Percentiles rank a stretch among this genome's conserved stretches.
Evolutionary conservation across 2,888 invertebrate genomes (phyloP).

Genomic region (Pyrocoelia pectoralis): DNA sequence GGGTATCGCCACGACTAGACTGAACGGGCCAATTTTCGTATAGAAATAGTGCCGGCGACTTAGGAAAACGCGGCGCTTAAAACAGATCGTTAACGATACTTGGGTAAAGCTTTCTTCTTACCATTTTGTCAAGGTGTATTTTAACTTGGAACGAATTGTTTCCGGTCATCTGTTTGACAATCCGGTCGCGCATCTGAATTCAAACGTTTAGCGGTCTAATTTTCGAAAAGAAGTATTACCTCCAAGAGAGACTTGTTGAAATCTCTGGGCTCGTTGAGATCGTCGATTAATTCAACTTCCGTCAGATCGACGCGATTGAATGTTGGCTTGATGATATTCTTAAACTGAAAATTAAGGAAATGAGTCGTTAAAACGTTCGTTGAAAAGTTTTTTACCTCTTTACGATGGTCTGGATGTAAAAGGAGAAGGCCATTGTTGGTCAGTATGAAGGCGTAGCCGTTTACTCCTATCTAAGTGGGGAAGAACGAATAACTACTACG

Average conservation of each 20-base stretch:
- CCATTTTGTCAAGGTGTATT: conserved; percentile 88
- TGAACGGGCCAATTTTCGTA: conserved; percentile 84
- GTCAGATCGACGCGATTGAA: conserved; percentile 97
- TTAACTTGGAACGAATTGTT: conserved; percentile 77
- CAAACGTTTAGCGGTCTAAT: conserved; percentile 19
- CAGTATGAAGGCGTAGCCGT: conserved; percentile 93
- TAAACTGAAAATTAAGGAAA: no score
- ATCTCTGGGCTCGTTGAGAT: conserved; percentile 75
- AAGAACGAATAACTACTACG: neutral
- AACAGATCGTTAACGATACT: conserved; percentile 32
- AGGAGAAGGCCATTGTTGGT: conserved; percentile 95
- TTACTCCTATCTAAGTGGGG: conserved; percentile 82
- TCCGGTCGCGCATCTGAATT: conserved; percentile 57
- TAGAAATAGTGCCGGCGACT: conserved; percentile 83
- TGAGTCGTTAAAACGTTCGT: no score
- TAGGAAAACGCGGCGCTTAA: conserved; percentile 83
- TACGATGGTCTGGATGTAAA: conserved; percentile 92
- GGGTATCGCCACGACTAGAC: conserved; percentile 85
- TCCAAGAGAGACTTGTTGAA: conserved; percentile 67
- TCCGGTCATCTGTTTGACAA: conserved; percentile 61
- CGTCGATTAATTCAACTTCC: conserved; percentile 86
- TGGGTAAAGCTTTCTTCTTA: conserved; percentile 57
- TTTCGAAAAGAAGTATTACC: conserved; percentile 41
- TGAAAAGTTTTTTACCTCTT: no score
- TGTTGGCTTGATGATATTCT: conserved; percentile 90